A percentile compares a stretch with the other conserved stretches of the same genome.
These are phyloP conservation scores for Melanophora roralis DNA, from an alignment of 2,888 invertebrate species.

Conservation along the genomic window DNA sequence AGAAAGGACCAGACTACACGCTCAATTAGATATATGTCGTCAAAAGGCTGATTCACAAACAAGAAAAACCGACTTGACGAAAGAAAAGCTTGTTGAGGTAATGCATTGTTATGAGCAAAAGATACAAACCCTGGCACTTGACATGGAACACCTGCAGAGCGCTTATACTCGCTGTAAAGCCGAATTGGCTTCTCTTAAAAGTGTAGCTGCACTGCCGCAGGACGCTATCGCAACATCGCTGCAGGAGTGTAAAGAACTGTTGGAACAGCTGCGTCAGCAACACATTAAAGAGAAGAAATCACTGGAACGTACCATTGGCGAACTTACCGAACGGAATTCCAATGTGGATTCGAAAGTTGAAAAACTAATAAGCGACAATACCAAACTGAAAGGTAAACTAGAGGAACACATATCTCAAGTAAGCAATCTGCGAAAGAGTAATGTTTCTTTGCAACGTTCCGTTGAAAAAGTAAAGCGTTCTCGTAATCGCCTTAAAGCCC, in stretches of 20 bases:
- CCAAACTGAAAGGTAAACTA: constrained; percentile 65
- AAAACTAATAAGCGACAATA: constrained; percentile 63
- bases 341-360: constrained; percentile 10
- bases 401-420: constrained; percentile 62
- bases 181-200: constrained; percentile 72
- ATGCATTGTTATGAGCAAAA: constrained; percentile 86
- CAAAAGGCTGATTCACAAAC: constrained; percentile 76
- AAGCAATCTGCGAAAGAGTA: constrained; percentile 66
- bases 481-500: constrained; percentile 73
- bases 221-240: constrained; percentile 80
- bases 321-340: constrained; percentile 60
- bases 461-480: constrained; percentile 73
- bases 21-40: constrained; percentile 74
- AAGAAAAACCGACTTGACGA: constrained; percentile 84
- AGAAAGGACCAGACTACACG: constrained; percentile 74
- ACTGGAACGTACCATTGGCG: constrained; percentile 74
- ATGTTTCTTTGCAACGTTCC: constrained; percentile 67
- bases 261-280: constrained; percentile 86
- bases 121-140: constrained; percentile 78
- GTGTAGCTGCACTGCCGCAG: constrained; percentile 63
- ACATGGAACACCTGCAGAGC: constrained; percentile 75
- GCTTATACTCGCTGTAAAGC: constrained; percentile 75
- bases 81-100: constrained; percentile 85
- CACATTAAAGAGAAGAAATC: constrained; percentile 84
- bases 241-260: constrained; percentile 85